Evolutionary conservation across 2,113 vertebrate species (phyloP).

Genomic region (Aldabrachelys gigantea): DNA sequence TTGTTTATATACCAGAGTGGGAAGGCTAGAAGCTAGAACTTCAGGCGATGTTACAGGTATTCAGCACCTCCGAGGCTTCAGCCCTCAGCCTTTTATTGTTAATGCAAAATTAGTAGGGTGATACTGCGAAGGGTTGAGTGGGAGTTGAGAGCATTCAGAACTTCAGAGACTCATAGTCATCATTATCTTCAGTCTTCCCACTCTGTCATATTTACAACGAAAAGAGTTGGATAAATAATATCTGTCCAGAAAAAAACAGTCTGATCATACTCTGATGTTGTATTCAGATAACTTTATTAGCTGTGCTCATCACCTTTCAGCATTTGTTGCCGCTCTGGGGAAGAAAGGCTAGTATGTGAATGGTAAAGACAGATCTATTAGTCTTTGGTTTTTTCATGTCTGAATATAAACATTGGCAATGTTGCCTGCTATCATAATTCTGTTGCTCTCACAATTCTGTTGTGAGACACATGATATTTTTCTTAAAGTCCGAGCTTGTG

Average conservation of each 20-base stretch:
- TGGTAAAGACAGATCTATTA: not conserved
- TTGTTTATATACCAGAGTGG: not conserved
- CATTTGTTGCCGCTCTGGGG: not conserved
- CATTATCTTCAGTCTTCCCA: not conserved
- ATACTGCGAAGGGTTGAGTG: not conserved
- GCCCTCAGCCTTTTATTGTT: not conserved
- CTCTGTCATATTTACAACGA: not conserved
- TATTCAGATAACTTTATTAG: conserved; percentile 15
- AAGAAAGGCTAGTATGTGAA: not conserved
- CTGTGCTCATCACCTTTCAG: not conserved
- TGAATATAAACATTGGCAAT: not conserved
- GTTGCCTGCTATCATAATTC: not conserved
- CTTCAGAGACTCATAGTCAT: not conserved
- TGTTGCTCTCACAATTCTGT: not conserved
- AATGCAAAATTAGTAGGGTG: not conserved
- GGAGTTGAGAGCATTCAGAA: not conserved
- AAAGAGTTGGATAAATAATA: not conserved
- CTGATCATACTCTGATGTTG: not conserved
- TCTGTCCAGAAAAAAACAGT: not conserved
- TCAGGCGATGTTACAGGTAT: not conserved
- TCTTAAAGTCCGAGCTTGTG: not conserved
- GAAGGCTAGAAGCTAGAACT: not conserved
- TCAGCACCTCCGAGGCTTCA: not conserved
- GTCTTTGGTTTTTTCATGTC: not conserved
- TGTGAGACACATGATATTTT: not conserved